Percentiles rank a stretch among this genome's conserved stretches.
Conservation (phyloP, 2,113 vertebrate genomes). For the Amazona vittata region DNA sequence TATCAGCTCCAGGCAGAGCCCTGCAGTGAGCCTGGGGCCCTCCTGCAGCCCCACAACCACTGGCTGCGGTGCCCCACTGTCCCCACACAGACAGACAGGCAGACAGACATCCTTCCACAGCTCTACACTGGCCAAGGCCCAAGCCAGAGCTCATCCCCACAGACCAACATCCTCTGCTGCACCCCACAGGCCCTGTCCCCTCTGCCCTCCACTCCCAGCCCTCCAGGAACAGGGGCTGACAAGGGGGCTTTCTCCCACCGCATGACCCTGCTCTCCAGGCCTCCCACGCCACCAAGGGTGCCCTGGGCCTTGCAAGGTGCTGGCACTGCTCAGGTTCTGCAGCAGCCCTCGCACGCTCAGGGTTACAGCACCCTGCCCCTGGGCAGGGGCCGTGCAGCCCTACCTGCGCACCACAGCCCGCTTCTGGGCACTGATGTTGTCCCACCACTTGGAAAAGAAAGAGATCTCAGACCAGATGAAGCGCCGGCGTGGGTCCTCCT, state of each 20-base stretch:
- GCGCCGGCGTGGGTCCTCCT: constrained; percentile 90
- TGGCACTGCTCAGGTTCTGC: background rate
- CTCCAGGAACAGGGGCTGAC: fast-evolving
- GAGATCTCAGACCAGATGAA: constrained; percentile 99
- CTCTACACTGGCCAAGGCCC: background rate
- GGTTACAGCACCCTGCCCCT: background rate
- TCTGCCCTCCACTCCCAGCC: background rate
- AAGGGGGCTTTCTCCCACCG: background rate
- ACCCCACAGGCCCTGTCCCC: background rate
- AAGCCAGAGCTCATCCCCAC: background rate
- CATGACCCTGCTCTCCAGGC: background rate
- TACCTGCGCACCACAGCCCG: constrained; percentile 87
- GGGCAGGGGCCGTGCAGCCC: fast-evolving
- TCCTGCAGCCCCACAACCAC: background rate
- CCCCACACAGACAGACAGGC: fast-evolving
- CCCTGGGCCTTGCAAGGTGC: background rate
- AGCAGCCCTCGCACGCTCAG: background rate
- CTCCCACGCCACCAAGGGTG: background rate
- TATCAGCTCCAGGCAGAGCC: background rate
- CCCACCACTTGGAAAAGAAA: constrained; percentile 97
- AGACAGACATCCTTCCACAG: background rate
- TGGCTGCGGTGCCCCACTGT: background rate
- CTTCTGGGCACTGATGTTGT: constrained; percentile 87
- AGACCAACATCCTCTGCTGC: background rate
- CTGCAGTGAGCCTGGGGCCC: too few relatives aligned